These are phyloP conservation scores for Melipona quadrifasciata DNA, from an alignment of 1,140 invertebrate genomes.

Conservation along the genomic window DNA sequence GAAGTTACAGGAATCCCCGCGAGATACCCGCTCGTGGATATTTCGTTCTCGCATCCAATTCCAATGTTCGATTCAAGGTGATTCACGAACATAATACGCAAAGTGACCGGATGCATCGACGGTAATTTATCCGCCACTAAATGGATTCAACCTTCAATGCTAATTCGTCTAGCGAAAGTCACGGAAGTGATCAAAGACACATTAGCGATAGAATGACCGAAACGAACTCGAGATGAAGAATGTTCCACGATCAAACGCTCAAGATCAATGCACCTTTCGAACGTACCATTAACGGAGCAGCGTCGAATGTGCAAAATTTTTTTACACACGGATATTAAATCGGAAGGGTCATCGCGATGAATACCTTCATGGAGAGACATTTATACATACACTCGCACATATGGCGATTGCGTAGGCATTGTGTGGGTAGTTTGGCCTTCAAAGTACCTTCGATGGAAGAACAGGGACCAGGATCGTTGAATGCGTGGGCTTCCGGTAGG, in stretches of 20 bases:
- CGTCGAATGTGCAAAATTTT: conserved; percentile 3
- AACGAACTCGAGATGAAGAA: neutral
- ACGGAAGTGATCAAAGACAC: conserved; percentile 34
- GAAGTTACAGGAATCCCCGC: neutral
- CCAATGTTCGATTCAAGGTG: conserved; percentile 54
- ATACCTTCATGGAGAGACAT: conserved; percentile 17
- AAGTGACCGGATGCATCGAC: conserved; percentile 56
- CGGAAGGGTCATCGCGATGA: conserved; percentile 5
- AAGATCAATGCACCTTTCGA: conserved; percentile 56
- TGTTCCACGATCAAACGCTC: conserved; percentile 5
- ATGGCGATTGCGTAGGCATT: conserved; percentile 51
- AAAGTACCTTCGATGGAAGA: conserved; percentile 66
- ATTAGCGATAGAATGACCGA: conserved; percentile 22
- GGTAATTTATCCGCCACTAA: conserved; percentile 57
- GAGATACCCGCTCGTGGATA: conserved; percentile 11
- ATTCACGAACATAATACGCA: conserved; percentile 34
- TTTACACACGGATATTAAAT: neutral
- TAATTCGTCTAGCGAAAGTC: conserved; percentile 62
- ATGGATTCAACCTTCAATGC: conserved; percentile 57
- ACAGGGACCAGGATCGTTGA: conserved; percentile 47
- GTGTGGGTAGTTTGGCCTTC: conserved; percentile 68
- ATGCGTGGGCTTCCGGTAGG: conserved; percentile 55
- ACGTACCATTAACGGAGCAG: neutral
- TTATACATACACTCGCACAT: neutral
- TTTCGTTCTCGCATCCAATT: conserved; percentile 41